Evolutionary conservation across 2,797 vertebrate genomes (phyloP).

Genomic region (Sebastes paucispinis): DNA sequence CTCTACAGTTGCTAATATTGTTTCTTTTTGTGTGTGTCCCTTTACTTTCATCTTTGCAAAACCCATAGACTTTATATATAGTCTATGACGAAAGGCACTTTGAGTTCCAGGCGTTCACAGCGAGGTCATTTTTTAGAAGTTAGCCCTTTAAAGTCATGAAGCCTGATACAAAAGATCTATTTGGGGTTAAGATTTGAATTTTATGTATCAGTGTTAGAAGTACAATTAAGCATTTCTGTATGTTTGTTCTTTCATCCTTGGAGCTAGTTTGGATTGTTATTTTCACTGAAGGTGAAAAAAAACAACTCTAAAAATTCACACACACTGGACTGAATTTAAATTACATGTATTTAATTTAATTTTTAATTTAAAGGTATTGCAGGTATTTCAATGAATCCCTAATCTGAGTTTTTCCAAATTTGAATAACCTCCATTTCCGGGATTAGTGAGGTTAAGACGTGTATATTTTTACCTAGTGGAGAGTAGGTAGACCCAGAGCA

Average conservation of each 20-base stretch:
- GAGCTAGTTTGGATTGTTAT: neutral
- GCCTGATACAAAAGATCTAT: neutral
- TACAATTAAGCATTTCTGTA: neutral
- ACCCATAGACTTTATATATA: neutral
- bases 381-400: conserved; percentile 44
- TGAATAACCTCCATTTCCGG: conserved; percentile 56
- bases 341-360: no score
- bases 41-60: neutral
- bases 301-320: neutral
- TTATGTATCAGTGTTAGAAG: neutral
- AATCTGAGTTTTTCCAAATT: conserved; percentile 47
- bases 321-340: conserved; percentile 2
- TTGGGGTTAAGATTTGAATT: neutral
- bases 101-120: neutral
- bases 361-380: conserved; percentile 18
- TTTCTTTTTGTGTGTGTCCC: neutral
- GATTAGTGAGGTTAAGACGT: conserved; percentile 48
- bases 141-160: neutral
- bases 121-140: neutral
- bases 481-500: conserved; percentile 39
- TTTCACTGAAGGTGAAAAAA: neutral
- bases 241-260: conserved; percentile 18
- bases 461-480: conserved; percentile 57
- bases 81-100: neutral
- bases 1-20: neutral